phyloP scores from a whole-genome alignment of 1,140 invertebrate genomes.

The Cotesia typhae region DNA sequence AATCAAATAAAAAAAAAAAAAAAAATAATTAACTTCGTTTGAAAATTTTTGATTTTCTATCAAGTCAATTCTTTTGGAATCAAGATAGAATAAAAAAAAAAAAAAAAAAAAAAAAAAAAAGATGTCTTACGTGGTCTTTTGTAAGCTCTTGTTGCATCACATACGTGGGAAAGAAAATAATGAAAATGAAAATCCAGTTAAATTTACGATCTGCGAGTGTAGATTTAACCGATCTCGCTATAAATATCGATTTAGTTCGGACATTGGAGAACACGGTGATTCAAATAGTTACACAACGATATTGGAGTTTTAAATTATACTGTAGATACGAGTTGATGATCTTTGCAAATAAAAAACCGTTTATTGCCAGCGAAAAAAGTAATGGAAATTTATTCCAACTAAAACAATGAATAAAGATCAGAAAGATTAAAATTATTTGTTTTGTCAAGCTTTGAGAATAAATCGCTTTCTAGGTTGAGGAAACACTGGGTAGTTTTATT shows the following conservation, averaged over 20 bases:
- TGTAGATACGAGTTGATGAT: neutral
- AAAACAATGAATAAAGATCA: neutral
- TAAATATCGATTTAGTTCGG: conserved; percentile 48
- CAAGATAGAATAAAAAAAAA: too few relatives aligned
- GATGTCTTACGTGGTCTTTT: neutral
- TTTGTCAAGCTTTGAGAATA: too few relatives aligned
- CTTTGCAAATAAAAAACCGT: conserved; percentile 7
- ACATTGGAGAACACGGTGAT: conserved; percentile 2
- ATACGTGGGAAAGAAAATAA: neutral
- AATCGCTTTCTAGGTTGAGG: too few relatives aligned
- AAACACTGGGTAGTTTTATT: neutral
- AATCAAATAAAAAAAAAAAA: too few relatives aligned
- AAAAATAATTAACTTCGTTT: too few relatives aligned
- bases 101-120: too few relatives aligned
- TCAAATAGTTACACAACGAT: neutral
- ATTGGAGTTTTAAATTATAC: neutral
- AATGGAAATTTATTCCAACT: neutral
- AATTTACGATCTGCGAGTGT: conserved; percentile 44
- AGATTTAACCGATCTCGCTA: conserved; percentile 45
- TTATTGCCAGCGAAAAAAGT: conserved; percentile 2
- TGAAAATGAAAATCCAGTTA: conserved; percentile 20
- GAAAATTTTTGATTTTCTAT: too few relatives aligned
- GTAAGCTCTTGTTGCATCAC: conserved; percentile 18
- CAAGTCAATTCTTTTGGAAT: too few relatives aligned
- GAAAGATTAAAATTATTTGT: too few relatives aligned